phyloP scores from a whole-genome alignment of 2,113 vertebrate genomes.

The Mesitornis unicolor region DNA sequence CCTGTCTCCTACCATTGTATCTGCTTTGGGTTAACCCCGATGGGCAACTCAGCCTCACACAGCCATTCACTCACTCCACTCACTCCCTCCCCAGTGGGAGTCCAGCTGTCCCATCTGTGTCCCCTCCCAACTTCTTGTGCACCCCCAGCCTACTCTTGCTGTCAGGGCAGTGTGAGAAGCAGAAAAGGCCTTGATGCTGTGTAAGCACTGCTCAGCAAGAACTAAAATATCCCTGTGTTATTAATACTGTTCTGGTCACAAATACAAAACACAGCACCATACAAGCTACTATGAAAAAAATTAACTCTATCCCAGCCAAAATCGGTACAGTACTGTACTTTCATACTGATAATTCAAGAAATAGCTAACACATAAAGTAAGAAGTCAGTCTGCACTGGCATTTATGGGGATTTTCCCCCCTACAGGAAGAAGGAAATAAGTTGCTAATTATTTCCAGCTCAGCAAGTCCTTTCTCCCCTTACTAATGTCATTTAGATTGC shows the following conservation, averaged over 20 bases:
- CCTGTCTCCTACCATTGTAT: not conserved
- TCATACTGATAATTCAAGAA: not conserved
- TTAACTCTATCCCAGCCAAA: not conserved
- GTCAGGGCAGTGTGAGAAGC: too few species aligned
- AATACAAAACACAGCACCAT: not conserved
- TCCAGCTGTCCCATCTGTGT: too few species aligned
- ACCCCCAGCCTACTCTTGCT: rapidly evolving
- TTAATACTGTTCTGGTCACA: not conserved
- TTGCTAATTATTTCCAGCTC: not conserved
- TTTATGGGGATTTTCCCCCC: not conserved
- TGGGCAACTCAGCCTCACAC: too few species aligned
- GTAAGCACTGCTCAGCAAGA: not conserved
- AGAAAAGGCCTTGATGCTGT: not conserved
- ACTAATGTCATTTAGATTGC: not conserved
- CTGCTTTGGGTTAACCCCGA: rapidly evolving
- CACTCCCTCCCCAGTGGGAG: too few species aligned
- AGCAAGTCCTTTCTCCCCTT: not conserved
- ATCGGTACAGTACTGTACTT: not conserved
- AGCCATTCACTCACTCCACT: too few species aligned
- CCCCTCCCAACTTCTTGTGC: not conserved
- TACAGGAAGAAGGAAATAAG: not conserved
- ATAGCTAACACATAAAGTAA: not conserved
- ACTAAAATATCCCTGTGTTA: not conserved
- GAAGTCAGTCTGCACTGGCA: not conserved
- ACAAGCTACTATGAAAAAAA: not conserved